Percentiles rank a stretch among this genome's conserved stretches.
Evolutionary conservation across 2,888 invertebrate genomes (phyloP).

Genomic region (Chymomyza fuscimana): DNA sequence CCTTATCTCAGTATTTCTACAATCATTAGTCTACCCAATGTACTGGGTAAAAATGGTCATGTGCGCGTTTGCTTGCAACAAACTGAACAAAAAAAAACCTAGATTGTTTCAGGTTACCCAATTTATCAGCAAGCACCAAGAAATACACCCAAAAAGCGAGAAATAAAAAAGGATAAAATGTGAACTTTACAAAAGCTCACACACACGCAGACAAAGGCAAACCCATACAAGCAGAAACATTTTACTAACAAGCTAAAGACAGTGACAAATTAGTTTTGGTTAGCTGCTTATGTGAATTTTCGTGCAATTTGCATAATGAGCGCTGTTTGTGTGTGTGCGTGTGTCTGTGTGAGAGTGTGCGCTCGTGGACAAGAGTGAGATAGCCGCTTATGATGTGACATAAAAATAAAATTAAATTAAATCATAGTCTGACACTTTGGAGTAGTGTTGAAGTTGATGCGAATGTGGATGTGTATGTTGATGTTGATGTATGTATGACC

Average conservation of each 20-base stretch:
- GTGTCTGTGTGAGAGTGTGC: slow-evolving; percentile 23
- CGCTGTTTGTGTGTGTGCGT: slow-evolving; percentile 13
- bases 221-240: slow-evolving; percentile 32
- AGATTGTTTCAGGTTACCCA: background rate
- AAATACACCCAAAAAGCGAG: background rate
- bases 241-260: slow-evolving; percentile 73
- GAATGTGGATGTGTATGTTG: background rate
- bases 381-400: slow-evolving; percentile 38
- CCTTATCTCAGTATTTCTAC: too few species aligned
- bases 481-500: background rate
- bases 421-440: slow-evolving; percentile 68
- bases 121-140: background rate
- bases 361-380: slow-evolving; percentile 14
- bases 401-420: slow-evolving; percentile 57
- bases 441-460: slow-evolving; percentile 27
- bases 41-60: too few species aligned
- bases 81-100: background rate
- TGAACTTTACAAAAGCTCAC: slow-evolving; percentile 37
- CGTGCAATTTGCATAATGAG: slow-evolving; percentile 73
- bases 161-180: slow-evolving; percentile 18
- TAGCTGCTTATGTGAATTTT: slow-evolving; percentile 73
- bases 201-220: slow-evolving; percentile 5
- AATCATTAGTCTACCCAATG: too few species aligned
- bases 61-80: too few species aligned
- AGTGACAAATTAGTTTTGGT: slow-evolving; percentile 74